Conservation (phyloP, 2,113 vertebrate species). For the Alethe castanea region DNA sequence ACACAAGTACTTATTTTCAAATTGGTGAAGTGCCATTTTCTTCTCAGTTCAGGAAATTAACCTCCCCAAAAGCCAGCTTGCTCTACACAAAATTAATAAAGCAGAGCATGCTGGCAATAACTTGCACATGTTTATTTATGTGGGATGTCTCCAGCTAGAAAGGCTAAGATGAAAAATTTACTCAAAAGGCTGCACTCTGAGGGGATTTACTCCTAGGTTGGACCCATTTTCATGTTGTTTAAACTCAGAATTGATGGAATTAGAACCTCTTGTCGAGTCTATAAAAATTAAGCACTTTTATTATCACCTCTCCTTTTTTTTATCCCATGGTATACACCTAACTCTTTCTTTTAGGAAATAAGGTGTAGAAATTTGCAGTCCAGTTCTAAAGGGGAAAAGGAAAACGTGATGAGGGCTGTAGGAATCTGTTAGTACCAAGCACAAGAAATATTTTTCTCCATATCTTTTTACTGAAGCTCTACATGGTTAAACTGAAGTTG, state of each 20-base stretch:
- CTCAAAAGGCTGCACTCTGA: constrained; percentile 35
- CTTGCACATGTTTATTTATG: constrained; percentile 70
- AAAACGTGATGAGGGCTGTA: neutral
- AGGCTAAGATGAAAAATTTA: constrained; percentile 66
- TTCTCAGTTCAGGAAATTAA: constrained; percentile 68
- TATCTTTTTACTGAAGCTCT: neutral
- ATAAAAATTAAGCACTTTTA: constrained; percentile 42
- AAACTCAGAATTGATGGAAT: constrained; percentile 25
- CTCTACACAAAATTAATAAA: constrained; percentile 74
- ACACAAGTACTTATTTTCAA: constrained; percentile 66
- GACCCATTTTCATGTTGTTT: constrained; percentile 29
- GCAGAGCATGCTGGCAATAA: constrained; percentile 60
- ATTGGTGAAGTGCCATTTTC: constrained; percentile 68
- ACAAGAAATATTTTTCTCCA: neutral
- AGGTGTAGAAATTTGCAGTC: neutral
- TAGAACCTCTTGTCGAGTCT: neutral
- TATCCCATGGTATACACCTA: neutral
- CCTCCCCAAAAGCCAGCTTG: constrained; percentile 63
- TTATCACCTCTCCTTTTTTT: constrained; percentile 18
- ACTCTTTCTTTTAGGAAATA: neutral
- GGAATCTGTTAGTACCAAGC: neutral
- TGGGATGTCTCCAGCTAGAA: constrained; percentile 54
- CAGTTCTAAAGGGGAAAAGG: neutral
- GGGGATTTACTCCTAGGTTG: constrained; percentile 52
- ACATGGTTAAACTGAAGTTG: neutral